These are phyloP conservation scores for Metopolophium dirhodum DNA, from an alignment of 1,140 invertebrate species.

Conservation along the genomic window DNA sequence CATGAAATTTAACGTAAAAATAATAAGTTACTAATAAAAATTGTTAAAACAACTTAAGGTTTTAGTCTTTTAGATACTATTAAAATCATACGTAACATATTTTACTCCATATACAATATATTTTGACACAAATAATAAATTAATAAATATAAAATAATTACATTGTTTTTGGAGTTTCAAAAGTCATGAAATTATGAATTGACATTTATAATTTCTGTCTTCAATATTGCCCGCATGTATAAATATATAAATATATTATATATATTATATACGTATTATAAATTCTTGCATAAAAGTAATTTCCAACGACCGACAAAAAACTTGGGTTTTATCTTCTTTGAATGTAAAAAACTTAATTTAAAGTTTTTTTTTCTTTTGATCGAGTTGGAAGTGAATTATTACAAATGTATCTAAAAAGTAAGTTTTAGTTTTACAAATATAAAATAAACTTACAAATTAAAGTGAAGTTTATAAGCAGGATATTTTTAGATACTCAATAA, in stretches of 20 bases:
- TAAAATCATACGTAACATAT: background rate
- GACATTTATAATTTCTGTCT: background rate
- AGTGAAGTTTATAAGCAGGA: background rate
- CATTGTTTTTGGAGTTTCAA: background rate
- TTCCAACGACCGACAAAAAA: background rate
- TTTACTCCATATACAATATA: background rate
- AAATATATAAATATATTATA: background rate
- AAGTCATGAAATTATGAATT: background rate
- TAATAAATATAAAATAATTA: background rate
- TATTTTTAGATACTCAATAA: background rate
- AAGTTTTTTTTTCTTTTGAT: constrained; percentile 45
- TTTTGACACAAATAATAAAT: background rate
- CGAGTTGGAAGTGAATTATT: constrained; percentile 36
- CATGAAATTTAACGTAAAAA: background rate
- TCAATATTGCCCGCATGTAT: background rate
- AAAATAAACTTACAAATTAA: constrained; percentile 11
- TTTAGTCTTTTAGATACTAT: background rate
- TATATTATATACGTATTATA: background rate
- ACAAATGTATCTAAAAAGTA: background rate
- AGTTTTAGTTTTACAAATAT: constrained; percentile 6
- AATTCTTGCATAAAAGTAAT: background rate
- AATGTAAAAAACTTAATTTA: constrained; percentile 32
- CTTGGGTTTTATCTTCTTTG: constrained; percentile 34
- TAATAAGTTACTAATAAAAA: background rate
- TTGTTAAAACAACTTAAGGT: background rate